A percentile compares a stretch with the other conserved stretches of the same genome.
These are phyloP conservation scores for Mus minutoides DNA, from an alignment of 2,797 vertebrate species.

Conservation along the genomic window DNA sequence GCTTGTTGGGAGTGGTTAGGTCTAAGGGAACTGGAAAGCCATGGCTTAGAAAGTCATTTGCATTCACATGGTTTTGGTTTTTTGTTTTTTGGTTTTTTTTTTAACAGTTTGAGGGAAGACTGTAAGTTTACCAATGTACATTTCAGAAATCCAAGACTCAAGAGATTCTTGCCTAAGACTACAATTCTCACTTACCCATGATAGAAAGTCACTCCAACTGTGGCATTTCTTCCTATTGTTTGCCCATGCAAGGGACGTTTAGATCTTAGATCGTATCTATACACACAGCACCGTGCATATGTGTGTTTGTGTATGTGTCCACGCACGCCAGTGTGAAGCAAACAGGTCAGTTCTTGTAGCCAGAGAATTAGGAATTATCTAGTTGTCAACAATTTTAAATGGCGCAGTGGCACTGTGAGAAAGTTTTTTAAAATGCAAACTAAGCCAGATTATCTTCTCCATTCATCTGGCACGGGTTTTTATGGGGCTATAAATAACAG, in stretches of 20 bases:
- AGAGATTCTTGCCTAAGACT: background rate
- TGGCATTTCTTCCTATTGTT: background rate
- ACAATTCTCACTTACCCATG: background rate
- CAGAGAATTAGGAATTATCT: constrained; percentile 23
- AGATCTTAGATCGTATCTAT: background rate
- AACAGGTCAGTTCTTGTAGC: constrained; percentile 16
- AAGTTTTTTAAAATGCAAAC: background rate
- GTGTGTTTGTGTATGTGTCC: background rate
- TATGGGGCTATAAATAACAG: constrained; percentile 56
- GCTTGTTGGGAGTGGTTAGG: background rate
- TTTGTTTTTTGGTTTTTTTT: too few species aligned
- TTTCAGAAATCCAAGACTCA: constrained; percentile 29
- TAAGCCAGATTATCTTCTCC: background rate
- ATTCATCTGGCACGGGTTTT: constrained; percentile 43
- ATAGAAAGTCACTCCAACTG: background rate
- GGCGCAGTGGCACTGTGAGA: background rate
- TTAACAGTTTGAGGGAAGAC: background rate
- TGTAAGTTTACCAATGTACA: background rate
- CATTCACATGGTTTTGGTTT: background rate
- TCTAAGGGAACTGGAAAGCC: background rate
- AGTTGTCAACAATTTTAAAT: constrained; percentile 42
- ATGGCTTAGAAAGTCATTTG: background rate
- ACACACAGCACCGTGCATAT: background rate
- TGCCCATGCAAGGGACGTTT: background rate
- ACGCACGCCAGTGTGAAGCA: background rate